Base-by-base conservation (phyloP, 1,140 invertebrate genomes). In the Anastrepha ludens region DNA sequence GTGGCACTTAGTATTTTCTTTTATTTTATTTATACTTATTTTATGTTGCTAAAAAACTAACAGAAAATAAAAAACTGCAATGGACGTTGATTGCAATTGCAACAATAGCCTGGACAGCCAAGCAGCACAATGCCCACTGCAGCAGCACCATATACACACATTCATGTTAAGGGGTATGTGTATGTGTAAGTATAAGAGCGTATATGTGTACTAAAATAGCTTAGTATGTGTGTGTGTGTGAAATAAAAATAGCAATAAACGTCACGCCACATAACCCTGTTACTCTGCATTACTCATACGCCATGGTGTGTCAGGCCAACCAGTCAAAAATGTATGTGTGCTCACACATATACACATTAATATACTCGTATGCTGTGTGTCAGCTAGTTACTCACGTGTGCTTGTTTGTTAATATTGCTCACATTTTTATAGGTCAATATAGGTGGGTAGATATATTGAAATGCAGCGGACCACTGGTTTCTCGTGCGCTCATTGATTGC, bases 341-440 rank as follows among this genome's bases (percentile, higher is more conserved):
- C 74, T n/a, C 15, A 62, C 60, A 62, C 9, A 62, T 62, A 62
- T 2, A 62, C 15, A 17, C 13, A 17, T 6, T 5, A 2, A 17
- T 62, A 17, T 17, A n/a, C 15, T 8, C n/a, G 15, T 62, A 13
- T 3, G 60, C 60, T 62, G 4, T 62, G 4, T 62, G n/a, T 13
- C 3, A 62, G 67, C 39, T n/a, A 3, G 39, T 9, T 39, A 4
- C 3, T 9, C 29, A 2, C 29, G 13, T 20, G n/a, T 47, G 15
- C 17, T 41, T 47, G 67, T 47, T 74, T 17, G 39, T 74, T 74
- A 74, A 47, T 74, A 74, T 74, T 55, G 7, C 47, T 9, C 9
- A 47, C 50, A 55, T 81, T 55, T 81, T 81, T 81, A 81, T 81
- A 58, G 74, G 74, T 81, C 74, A 81, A 55, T 81, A 29, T 29